Evolutionary conservation across 2,797 vertebrate species (phyloP), one percentile per base, ranked within the genome.

Genomic region (Malurus leucopterus): DNA sequence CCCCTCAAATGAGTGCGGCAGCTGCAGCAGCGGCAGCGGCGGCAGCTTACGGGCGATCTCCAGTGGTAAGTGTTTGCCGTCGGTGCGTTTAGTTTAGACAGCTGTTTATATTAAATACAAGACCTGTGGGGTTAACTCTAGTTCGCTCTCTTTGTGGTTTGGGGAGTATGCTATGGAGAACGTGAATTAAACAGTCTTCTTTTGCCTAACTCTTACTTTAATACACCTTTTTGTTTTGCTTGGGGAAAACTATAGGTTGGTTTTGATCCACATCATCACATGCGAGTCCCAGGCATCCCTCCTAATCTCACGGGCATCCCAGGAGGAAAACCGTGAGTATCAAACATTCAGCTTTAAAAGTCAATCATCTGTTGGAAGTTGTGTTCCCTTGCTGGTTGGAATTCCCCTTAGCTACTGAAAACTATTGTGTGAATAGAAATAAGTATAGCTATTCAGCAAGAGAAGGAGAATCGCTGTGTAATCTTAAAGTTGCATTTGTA

Each of bases 231-330:
- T 95, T 95, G 38, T 95, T 95, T 93, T 95, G 61, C 86, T 83
- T 94, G 90, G 90, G 91, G 64, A 85, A 95, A 96, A 93, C 90
- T 97, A 29, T 83, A 98, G 98, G 98, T 98, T 97, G 99, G 98
- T 46, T 99, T 99, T 97, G 99, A 99, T 97, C 98, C 99, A 85
- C 99, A 99, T 97, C 98, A 98, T 96, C 99, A 99, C 92, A 99
- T 99, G 99, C 97, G 99, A 92, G 99, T 99, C 59, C 98, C 99
- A 19, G 99, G 99, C 65, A 99, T 99, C 91, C 99, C 99, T 92
- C 98, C 99, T 74, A 99, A 98, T 94, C 98, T 99, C 94, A 98
- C 99, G 47, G 99, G 99, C 94, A 99, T 99, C 94, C 99, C 99
- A 70, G 99, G 99, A 75, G 99, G 99, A 93, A 99, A 99, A 97